Base-by-base conservation (phyloP, 2,888 invertebrate species). In the Gari tellinella region DNA sequence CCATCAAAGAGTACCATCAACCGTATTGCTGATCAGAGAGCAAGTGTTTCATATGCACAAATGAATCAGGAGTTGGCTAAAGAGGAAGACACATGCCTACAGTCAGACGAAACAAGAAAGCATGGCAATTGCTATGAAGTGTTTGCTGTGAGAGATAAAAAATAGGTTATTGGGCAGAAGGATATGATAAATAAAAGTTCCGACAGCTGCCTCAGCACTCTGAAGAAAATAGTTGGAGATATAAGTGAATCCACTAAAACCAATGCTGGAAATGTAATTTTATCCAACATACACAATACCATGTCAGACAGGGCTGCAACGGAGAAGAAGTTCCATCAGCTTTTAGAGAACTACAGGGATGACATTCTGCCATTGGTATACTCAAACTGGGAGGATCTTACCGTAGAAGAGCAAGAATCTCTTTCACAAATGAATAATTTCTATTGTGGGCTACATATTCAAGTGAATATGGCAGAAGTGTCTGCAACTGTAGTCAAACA, bases 271-370 rank as follows among this genome's bases (percentile, higher is more conserved):
- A 56, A 43, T 8, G 14, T 19, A 43, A 61, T 45, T 43, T 37
- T 72, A 21, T 31, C 51, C 1, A 49, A 65, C 4, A 72, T 66
- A 2, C 65, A 43, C 48, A 72, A 66, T 45, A 66, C 61, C n/a
- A 72, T 72, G 72, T 72, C 66, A 26, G 72, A 72, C 45, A 66
- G 65, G 21, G 66, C 66, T 3, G 61, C 66, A 10, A 56, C 72
- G 15, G 61, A 66, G 19, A 72, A 66, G 23, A 72, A 72, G 23
- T 58, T 58, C 17, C 70, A 70, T 25, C n/a, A 15, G 10, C 21
- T 72, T n/a, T 37, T 66, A 2, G 7, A 66, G 23, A 21, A 26
- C 7, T 72, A 66, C 51, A 55, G 66, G 40, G 61, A 72, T 45
- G 57, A 66, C 37, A 15, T 66, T 12, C 26, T 66, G 38, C 72